Conservation (phyloP, 1,140 invertebrate genomes). For the Cyclina sinensis region DNA sequence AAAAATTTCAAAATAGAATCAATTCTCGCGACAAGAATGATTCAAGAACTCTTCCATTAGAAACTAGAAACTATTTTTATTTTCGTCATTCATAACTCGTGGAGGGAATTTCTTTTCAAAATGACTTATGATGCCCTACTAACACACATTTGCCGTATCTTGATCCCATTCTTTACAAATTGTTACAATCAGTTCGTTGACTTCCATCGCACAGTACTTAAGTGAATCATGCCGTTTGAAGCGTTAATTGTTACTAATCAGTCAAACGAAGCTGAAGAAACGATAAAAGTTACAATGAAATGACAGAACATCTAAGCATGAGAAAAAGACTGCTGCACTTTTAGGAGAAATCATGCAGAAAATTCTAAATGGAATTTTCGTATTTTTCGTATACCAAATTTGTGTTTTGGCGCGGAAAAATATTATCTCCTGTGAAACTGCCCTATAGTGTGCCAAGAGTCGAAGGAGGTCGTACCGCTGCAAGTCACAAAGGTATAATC, state of each 20-base stretch:
- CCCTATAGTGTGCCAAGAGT: neutral
- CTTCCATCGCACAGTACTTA: neutral
- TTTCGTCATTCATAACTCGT: too few species aligned
- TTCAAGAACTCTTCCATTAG: too few species aligned
- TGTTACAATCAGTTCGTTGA: neutral
- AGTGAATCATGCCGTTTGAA: neutral
- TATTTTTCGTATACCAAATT: too few species aligned
- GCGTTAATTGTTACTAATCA: slow-evolving; percentile 59
- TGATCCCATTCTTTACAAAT: neutral
- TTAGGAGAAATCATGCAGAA: neutral
- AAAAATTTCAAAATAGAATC: too few species aligned
- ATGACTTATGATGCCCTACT: neutral
- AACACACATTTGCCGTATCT: neutral
- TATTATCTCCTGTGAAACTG: neutral
- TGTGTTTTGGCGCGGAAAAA: too few species aligned
- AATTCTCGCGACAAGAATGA: too few species aligned
- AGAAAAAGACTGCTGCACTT: neutral
- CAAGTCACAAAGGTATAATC: neutral
- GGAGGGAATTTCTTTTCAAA: too few species aligned
- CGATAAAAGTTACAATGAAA: slow-evolving; percentile 26
- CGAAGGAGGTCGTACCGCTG: neutral
- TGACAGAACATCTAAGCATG: slow-evolving; percentile 8
- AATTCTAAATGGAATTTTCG: too few species aligned
- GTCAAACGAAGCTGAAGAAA: slow-evolving; percentile 52
- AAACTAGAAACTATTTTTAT: too few species aligned